These are phyloP conservation scores for Bufotes viridis DNA, from an alignment of 2,797 vertebrate species.

Conservation along the genomic window DNA sequence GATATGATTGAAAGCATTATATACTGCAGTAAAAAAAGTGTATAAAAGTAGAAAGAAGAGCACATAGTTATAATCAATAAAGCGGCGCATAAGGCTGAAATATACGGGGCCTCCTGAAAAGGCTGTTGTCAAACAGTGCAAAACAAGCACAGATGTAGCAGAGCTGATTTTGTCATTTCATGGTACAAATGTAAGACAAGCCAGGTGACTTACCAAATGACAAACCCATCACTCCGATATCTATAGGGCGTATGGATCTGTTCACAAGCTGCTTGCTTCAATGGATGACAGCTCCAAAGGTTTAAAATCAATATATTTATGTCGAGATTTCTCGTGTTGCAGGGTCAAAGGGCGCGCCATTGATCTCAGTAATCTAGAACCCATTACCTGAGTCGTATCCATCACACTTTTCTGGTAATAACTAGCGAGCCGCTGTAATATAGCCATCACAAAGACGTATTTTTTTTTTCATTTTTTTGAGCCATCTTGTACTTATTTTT, in stretches of 20 bases:
- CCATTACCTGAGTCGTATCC: slow-evolving; percentile 13
- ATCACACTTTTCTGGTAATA: slow-evolving; percentile 33
- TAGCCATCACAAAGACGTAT: background rate
- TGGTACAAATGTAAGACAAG: too few species aligned
- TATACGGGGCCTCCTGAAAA: background rate
- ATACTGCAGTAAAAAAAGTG: too few species aligned
- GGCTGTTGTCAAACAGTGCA: background rate
- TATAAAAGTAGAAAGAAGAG: too few species aligned
- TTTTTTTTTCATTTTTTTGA: background rate
- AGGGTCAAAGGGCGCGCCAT: background rate
- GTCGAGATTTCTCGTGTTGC: background rate
- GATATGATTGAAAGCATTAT: background rate
- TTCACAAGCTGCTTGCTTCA: background rate
- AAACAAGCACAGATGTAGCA: background rate
- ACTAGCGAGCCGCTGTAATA: slow-evolving; percentile 3
- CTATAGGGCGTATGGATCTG: background rate
- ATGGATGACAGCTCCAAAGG: background rate
- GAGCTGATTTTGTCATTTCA: background rate
- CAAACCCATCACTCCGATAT: background rate
- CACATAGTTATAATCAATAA: too few species aligned
- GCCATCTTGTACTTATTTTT: too few species aligned
- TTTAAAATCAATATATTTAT: slow-evolving; percentile 28
- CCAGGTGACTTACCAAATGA: background rate
- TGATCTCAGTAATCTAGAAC: slow-evolving; percentile 25
- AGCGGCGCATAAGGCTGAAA: background rate